Base-by-base conservation (phyloP, 2,797 vertebrate genomes). In the Staurois parvus region DNA sequence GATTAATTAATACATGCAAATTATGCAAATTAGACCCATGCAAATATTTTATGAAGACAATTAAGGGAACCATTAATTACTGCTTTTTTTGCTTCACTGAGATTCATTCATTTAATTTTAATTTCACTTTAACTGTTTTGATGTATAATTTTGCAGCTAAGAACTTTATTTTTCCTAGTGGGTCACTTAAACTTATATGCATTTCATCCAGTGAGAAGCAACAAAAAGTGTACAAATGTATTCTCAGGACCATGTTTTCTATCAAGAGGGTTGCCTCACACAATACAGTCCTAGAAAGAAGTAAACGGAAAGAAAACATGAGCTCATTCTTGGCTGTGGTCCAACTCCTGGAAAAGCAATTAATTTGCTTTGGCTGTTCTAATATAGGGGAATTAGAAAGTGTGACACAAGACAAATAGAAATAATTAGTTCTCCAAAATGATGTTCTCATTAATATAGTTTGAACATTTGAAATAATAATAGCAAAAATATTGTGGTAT, bases 11-110 rank as follows among this genome's bases (percentile, higher is more conserved):
- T 98, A 98, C 97, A 98, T 99, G 97, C 98, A 99, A 99, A 99
- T 99, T 99, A 99, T 99, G 98, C 98, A 99, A 99, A 99, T 99
- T 98, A 99, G 97, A 97, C 97, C 96, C 98, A 98, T 99, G 98
- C 98, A 99, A 99, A 99, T 99, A 99, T 99, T 99, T 99, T 99
- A 99, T 99, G 98, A 99, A 99, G 97, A 99, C 98, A 99, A 99
- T 99, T 99, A 99, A 98, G 97, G 97, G 97, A 99, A 97, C 97
- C 97, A 99, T 99, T 99, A 99, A 98, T 99, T 99, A 99, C 97
- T 96, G 96, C 95, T 96, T 99, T 98, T 99, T 99, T 99, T 99
- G 98, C 97, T 99, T 98, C 97, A 98, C 94, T 99, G 98, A 99
- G 97, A 99, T 98, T 99, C 97, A 97, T 98, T 98, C 97, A 99